Conservation (phyloP, 1,140 invertebrate species). For the Oscheius sp. region DNA sequence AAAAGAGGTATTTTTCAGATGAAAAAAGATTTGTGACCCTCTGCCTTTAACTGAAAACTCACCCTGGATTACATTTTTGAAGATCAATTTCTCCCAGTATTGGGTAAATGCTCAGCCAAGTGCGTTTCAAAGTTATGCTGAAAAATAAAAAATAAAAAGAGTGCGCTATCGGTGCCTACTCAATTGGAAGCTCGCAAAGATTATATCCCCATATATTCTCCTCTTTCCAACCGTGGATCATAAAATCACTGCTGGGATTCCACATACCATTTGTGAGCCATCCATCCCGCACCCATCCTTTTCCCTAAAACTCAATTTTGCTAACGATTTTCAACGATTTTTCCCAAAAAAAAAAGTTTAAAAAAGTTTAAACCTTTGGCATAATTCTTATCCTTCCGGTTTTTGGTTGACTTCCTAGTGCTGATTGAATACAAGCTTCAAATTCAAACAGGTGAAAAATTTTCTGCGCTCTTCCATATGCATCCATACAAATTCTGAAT, state of each 20-base stretch:
- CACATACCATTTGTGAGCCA: conserved; percentile 28
- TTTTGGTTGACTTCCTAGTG: conserved; percentile 1
- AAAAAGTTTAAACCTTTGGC: conserved; percentile 11
- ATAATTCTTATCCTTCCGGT: conserved; percentile 23
- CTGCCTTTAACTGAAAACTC: not conserved
- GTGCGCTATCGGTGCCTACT: not conserved
- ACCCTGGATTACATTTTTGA: not conserved
- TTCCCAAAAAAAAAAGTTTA: too few species aligned
- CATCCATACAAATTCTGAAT: conserved; percentile 10
- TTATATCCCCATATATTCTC: not conserved
- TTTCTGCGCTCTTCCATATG: conserved; percentile 13
- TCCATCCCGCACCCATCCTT: conserved; percentile 32
- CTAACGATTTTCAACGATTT: too few species aligned
- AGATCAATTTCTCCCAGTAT: not conserved
- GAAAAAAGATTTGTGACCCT: not conserved
- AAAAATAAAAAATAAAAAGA: not conserved
- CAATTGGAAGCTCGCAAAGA: not conserved
- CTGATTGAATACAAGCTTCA: conserved; percentile 33
- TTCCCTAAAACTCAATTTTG: conserved; percentile 18
- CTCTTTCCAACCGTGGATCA: conserved; percentile 35
- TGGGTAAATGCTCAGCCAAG: not conserved
- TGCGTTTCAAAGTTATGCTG: not conserved
- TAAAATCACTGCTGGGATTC: conserved; percentile 34
- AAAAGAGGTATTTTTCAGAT: too few species aligned
- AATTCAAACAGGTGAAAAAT: conserved; percentile 27